phyloP scores from a whole-genome alignment of 2,797 vertebrate species.

The Pachyuromys duprasi region DNA sequence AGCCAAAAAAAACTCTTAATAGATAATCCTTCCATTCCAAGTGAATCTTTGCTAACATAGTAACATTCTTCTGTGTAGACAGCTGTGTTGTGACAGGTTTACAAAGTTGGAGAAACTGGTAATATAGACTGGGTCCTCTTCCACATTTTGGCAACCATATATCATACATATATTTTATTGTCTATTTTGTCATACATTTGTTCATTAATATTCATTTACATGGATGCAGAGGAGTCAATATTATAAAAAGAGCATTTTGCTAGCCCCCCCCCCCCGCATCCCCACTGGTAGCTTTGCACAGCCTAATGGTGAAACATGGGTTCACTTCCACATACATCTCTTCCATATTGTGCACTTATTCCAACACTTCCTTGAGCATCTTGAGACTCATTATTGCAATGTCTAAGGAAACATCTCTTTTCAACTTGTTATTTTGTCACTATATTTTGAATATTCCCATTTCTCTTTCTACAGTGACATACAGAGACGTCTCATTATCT shows the following conservation, averaged over 20 bases:
- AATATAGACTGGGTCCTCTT: not conserved
- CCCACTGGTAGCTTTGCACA: not conserved
- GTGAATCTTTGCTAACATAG: not conserved
- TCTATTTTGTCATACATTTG: not conserved
- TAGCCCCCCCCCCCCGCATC: rapidly evolving
- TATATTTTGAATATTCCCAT: slow-evolving; percentile 30
- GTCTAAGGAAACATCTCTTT: slow-evolving; percentile 2
- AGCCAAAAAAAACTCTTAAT: not conserved
- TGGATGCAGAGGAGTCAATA: not conserved
- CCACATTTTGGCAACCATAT: not conserved
- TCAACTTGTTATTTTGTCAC: not conserved
- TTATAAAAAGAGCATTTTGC: not conserved
- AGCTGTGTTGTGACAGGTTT: not conserved
- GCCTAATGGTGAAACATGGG: not conserved
- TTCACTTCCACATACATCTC: not conserved
- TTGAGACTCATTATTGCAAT: not conserved
- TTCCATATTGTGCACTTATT: not conserved
- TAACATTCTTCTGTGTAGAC: too few relatives aligned
- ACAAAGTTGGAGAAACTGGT: not conserved
- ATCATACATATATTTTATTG: not conserved
- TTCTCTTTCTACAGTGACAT: not conserved
- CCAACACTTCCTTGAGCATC: not conserved
- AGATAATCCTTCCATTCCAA: not conserved
- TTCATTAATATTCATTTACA: not conserved
- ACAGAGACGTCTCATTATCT: slow-evolving; percentile 60